These are phyloP conservation scores for Spermophilus dauricus DNA, from an alignment of 2,113 vertebrate species.

Conservation along the genomic window DNA sequence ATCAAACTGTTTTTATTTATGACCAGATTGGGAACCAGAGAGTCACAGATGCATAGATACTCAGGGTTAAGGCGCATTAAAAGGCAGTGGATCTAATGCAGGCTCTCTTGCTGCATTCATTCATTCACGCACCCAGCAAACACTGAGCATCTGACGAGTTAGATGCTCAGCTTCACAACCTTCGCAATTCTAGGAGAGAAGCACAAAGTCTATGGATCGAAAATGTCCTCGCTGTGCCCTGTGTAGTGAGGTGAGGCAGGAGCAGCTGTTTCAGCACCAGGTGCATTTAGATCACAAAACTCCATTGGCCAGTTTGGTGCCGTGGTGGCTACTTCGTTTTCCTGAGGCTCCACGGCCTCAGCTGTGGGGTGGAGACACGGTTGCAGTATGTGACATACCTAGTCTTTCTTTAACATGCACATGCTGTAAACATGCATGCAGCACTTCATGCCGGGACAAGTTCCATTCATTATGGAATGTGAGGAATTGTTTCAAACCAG, in stretches of 20 bases:
- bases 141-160: not conserved
- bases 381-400: not conserved
- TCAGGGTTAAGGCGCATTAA: not conserved
- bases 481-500: not conserved
- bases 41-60: not conserved
- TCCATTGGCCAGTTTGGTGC: no score
- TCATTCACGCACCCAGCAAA: not conserved
- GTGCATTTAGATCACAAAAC: accelerated
- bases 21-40: not conserved
- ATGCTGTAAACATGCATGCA: no score
- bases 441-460: no score
- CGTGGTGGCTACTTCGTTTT: no score
- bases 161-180: no score
- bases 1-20: not conserved
- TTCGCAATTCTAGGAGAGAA: not conserved
- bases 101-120: not conserved
- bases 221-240: not conserved
- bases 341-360: not conserved
- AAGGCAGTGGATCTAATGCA: not conserved
- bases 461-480: not conserved
- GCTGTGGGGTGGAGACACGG: not conserved
- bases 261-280: not conserved
- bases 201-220: not conserved
- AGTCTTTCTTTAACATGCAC: no score
- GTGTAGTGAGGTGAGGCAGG: accelerated